Percentiles rank a stretch among this genome's conserved stretches.
Evolutionary conservation across 2,113 vertebrate genomes (phyloP).

Genomic region (Archocentrus centrarchus): DNA sequence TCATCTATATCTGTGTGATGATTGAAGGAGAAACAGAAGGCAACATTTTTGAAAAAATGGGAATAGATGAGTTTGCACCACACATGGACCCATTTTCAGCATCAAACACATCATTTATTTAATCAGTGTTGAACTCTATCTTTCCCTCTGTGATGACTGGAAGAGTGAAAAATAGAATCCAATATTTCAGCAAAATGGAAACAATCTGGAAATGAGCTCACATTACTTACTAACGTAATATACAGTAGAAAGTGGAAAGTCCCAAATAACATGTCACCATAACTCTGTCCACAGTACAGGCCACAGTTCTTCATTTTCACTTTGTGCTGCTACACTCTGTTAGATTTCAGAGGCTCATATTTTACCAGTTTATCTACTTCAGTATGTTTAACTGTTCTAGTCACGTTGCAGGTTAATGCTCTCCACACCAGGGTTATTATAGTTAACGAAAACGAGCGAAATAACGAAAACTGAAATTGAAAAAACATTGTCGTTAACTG

Average conservation of each 20-base stretch:
- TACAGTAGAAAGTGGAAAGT: not conserved
- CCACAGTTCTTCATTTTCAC: not conserved
- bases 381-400: not conserved
- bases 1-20: conserved; percentile 16
- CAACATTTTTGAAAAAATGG: not conserved
- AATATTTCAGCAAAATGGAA: not conserved
- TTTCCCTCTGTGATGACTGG: conserved; percentile 11
- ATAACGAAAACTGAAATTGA: too few species aligned
- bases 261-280: too few species aligned
- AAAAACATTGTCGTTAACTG: too few species aligned
- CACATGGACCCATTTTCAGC: not conserved
- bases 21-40: not conserved
- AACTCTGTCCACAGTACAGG: not conserved
- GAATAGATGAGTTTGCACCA: too few species aligned
- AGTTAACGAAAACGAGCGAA: too few species aligned
- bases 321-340: not conserved
- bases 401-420: not conserved
- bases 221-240: not conserved
- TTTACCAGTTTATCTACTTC: not conserved
- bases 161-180: not conserved
- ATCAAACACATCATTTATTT: not conserved
- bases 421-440: too few species aligned
- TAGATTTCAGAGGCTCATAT: not conserved
- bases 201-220: fast-evolving
- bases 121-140: not conserved